Conservation (phyloP, 2,113 vertebrate genomes). For the Pongo pygmaeus region DNA sequence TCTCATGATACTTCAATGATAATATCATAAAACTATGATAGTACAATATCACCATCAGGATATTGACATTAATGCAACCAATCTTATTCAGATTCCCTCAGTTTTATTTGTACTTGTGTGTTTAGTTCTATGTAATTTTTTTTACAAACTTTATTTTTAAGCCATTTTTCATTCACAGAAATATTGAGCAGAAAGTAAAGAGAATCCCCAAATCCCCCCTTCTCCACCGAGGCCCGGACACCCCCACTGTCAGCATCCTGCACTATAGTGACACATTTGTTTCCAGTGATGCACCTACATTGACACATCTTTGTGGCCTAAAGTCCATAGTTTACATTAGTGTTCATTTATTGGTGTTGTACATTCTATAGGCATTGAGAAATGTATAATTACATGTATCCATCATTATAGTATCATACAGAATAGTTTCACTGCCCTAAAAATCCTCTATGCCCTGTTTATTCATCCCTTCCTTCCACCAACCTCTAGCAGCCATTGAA, state of each 20-base stretch:
- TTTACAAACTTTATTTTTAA: background rate
- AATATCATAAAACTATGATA: background rate
- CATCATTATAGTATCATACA: background rate
- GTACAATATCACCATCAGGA: background rate
- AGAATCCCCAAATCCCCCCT: background rate
- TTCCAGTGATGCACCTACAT: background rate
- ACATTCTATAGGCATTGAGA: background rate
- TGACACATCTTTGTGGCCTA: background rate
- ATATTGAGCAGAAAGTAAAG: background rate
- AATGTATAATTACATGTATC: background rate
- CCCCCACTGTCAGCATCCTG: background rate
- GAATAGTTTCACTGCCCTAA: background rate
- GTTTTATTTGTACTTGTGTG: background rate
- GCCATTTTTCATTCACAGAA: background rate
- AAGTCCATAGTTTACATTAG: background rate
- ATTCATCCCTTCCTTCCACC: too few relatives aligned
- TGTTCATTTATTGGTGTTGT: background rate
- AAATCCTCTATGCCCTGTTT: background rate
- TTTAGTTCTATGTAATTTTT: background rate
- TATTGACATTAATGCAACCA: background rate
- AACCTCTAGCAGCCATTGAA: background rate
- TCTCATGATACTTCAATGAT: background rate
- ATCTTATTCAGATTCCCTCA: background rate
- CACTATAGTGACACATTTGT: background rate
- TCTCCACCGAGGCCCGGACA: background rate